A percentile compares a stretch with the other conserved stretches of the same genome.
Conservation (phyloP, 2,113 vertebrate genomes). For the Semnopithecus entellus region DNA sequence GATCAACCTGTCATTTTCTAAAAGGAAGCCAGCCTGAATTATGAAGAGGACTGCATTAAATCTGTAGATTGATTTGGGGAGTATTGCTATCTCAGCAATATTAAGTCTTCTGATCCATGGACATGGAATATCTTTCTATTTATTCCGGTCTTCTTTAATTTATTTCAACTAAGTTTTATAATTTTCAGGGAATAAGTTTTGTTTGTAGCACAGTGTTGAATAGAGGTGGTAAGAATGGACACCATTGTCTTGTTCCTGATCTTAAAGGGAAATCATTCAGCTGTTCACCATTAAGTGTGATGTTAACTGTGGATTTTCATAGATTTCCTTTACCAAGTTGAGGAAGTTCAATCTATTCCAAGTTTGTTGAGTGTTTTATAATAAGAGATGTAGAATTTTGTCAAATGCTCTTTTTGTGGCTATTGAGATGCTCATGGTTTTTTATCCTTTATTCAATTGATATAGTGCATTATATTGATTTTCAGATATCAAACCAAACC, state of each 20-base stretch:
- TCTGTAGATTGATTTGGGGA: neutral
- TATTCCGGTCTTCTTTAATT: neutral
- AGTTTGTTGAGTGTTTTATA: neutral
- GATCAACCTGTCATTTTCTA: neutral
- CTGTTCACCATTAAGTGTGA: neutral
- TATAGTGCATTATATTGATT: neutral
- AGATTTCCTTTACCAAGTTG: neutral
- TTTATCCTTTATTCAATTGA: neutral
- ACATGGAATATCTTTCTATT: neutral
- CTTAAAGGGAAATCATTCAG: neutral
- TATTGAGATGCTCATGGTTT: neutral
- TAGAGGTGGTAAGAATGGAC: neutral
- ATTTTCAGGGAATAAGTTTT: neutral
- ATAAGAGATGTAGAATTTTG: neutral
- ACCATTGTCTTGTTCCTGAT: neutral
- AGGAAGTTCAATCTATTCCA: neutral
- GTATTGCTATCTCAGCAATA: neutral
- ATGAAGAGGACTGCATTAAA: neutral
- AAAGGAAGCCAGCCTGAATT: neutral
- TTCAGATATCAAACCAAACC: neutral
- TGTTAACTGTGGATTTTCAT: neutral
- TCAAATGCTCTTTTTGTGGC: neutral
- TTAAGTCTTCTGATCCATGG: neutral
- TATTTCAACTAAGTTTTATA: neutral
- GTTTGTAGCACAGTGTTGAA: neutral